Evolutionary conservation across 2,113 vertebrate species (phyloP).

Genomic region (Henicopernis longicauda): DNA sequence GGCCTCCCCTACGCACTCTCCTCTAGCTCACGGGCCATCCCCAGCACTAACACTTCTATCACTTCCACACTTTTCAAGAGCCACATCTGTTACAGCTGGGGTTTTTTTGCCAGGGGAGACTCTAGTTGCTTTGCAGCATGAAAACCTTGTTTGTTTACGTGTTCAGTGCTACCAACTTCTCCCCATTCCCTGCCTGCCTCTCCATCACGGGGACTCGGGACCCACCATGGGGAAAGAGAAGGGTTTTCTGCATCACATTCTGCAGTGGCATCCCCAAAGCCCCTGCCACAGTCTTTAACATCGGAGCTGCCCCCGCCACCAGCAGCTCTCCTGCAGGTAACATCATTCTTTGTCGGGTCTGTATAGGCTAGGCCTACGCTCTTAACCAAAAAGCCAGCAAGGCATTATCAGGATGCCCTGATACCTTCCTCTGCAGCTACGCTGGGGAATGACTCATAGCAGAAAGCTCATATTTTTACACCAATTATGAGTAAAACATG

Average conservation of each 20-base stretch:
- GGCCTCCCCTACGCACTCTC: background rate
- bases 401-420: background rate
- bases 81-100: background rate
- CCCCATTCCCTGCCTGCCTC: background rate
- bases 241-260: background rate
- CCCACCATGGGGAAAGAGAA: background rate
- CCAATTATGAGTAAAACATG: background rate
- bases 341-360: background rate
- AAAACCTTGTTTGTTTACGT: background rate
- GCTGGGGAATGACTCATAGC: background rate
- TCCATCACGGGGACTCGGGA: rapidly evolving
- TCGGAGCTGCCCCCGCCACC: background rate
- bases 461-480: background rate
- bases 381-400: background rate
- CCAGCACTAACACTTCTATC: background rate
- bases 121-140: background rate
- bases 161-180: background rate
- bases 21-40: background rate
- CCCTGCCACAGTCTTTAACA: background rate
- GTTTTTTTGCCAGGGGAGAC: background rate
- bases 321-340: background rate
- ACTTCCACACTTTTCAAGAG: background rate
- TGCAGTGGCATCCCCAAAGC: background rate
- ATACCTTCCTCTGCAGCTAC: background rate
- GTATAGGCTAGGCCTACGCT: background rate